Conservation (phyloP, 1,140 invertebrate species). For the Oryzaephilus surinamensis region DNA sequence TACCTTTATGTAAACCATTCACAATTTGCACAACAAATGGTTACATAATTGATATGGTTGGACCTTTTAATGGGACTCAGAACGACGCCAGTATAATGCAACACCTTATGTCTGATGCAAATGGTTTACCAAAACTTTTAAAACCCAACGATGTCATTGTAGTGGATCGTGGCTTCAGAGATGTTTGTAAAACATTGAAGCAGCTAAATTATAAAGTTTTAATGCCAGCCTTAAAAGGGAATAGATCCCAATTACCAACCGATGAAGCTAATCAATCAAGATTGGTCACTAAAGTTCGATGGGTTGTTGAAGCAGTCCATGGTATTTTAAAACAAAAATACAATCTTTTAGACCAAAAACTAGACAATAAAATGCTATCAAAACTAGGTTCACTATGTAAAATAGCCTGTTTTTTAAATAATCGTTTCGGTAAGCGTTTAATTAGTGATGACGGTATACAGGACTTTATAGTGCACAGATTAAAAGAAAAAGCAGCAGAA, state of each 20-base stretch:
- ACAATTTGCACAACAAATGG: constrained; percentile 28
- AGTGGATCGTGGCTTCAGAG: constrained; percentile 29
- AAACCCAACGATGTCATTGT: constrained; percentile 19
- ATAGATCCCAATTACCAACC: constrained; percentile 24
- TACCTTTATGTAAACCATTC: constrained; percentile 9
- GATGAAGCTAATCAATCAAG: constrained; percentile 31
- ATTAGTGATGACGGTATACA: no score
- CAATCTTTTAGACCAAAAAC: constrained; percentile 18
- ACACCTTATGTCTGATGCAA: constrained; percentile 8
- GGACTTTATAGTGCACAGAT: no score
- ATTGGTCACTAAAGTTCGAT: constrained; percentile 31
- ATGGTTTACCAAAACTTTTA: constrained; percentile 4
- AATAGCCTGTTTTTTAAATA: no score
- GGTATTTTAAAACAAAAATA: constrained; percentile 26
- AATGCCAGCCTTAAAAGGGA: constrained; percentile 30
- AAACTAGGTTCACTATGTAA: no score
- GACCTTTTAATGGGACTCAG: constrained; percentile 19
- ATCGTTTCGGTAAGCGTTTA: no score
- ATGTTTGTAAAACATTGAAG: constrained; percentile 17
- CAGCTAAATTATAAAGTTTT: constrained; percentile 15
- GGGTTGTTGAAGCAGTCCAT: constrained; percentile 34
- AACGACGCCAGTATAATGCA: constrained; percentile 27
- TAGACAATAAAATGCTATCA: constrained; percentile 27
- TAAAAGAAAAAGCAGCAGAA: no score
- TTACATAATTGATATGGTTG: constrained; percentile 23